phyloP scores from a whole-genome alignment of 2,797 vertebrate genomes.

The Lepus townsendii region DNA sequence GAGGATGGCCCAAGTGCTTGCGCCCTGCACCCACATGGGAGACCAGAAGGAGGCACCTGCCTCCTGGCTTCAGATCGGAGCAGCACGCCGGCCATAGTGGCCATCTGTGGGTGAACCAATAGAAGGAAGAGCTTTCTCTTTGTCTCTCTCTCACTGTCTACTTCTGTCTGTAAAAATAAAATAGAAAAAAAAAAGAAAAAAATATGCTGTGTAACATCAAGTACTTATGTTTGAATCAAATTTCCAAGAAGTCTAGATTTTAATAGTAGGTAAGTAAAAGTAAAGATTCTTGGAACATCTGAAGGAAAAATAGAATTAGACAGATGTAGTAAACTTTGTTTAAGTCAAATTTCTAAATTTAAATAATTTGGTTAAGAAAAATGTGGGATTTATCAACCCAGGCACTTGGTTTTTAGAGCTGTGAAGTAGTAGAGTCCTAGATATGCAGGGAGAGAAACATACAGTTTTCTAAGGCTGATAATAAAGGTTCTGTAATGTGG shows the following conservation, averaged over 20 bases:
- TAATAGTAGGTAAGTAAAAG: neutral
- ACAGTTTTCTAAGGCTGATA: neutral
- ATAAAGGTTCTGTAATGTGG: neutral
- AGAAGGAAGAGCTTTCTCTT: no score
- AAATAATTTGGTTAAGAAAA: conserved; percentile 47
- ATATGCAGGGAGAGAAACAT: neutral
- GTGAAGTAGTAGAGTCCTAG: neutral
- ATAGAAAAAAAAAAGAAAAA: no score
- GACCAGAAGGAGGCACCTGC: no score
- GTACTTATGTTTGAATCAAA: neutral
- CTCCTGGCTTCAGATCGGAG: no score
- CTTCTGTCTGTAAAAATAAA: no score
- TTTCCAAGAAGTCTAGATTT: conserved; percentile 38
- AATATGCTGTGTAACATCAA: neutral
- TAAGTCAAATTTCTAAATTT: neutral
- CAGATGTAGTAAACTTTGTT: neutral
- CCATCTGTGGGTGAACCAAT: no score
- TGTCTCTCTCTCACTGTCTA: no score
- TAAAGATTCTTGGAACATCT: neutral
- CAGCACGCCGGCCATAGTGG: no score
- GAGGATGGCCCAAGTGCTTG: no score
- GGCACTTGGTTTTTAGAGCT: neutral
- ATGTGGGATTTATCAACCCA: neutral
- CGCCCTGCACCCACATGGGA: no score
- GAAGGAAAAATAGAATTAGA: neutral